These are phyloP conservation scores for Drosophila engyochracea DNA, from an alignment of 2,888 invertebrate genomes.

Conservation along the genomic window DNA sequence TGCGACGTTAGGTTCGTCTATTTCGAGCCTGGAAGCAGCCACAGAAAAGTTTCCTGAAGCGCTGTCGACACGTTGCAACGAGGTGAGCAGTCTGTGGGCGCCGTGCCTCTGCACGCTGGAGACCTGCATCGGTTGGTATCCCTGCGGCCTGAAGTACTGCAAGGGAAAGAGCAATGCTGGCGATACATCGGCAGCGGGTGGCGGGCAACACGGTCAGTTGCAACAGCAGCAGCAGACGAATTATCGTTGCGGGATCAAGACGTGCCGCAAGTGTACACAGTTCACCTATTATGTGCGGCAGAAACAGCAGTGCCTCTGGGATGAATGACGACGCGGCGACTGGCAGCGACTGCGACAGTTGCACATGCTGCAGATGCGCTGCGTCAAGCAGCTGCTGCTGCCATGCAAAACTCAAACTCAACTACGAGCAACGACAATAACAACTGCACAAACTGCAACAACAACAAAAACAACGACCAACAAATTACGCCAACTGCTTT, in stretches of 20 bases:
- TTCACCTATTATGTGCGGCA: conserved; percentile 94
- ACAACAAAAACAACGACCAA: conserved; percentile 70
- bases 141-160: conserved; percentile 97
- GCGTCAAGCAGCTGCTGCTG: conserved; percentile 43
- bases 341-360: conserved; percentile 79
- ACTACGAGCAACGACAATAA: conserved; percentile 16
- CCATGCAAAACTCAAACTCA: conserved; percentile 16
- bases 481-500: conserved; percentile 79
- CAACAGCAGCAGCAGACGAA: conserved; percentile 86
- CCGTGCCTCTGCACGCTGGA: conserved; percentile 95
- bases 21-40: conserved; percentile 90
- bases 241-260: conserved; percentile 98
- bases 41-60: conserved; percentile 89
- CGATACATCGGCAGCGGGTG: conserved; percentile 71
- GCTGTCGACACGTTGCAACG: conserved; percentile 87
- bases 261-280: conserved; percentile 95
- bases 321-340: conserved; percentile 88
- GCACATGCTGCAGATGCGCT: conserved; percentile 78
- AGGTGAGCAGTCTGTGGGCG: conserved; percentile 89
- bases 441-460: conserved; percentile 28
- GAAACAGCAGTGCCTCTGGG: conserved; percentile 93
- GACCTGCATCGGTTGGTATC: conserved; percentile 97
- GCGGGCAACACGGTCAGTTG: conserved; percentile 46
- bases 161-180: conserved; percentile 89
- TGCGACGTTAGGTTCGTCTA: conserved; percentile 88